Base-by-base conservation (phyloP, 2,113 vertebrate species). In the Chionis minor region DNA sequence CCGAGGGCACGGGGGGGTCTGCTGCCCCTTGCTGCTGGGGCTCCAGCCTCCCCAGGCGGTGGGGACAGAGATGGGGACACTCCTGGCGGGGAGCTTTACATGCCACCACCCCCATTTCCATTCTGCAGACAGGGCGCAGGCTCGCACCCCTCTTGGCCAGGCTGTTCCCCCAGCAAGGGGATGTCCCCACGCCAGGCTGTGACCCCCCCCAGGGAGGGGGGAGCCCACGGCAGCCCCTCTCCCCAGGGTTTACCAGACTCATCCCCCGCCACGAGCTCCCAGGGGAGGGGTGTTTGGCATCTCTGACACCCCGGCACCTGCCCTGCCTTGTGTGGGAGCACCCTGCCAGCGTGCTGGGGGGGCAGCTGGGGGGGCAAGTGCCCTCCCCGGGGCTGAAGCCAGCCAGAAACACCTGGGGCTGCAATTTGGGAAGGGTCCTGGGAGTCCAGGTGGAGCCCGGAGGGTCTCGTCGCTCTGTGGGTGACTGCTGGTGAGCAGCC, bases 41-140 rank as follows among this genome's bases (percentile, higher is more conserved):
- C 24, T 73, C 4, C 59, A 55, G 38, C 42, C n/a, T 54, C 24
- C 35, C 38, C 61, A 15, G 1, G n/a, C 2, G 0, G 12, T 9
- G 23, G n/a, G 66, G 54, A 14, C 56, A 70, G 40, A n/a, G 23
- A 51, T 14, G 58, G 32, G 35, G 51, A 65, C 9, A 3, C 11
- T 65, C 42, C 32, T 9, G 10, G 49, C 13, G 40, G 44, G 47
- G 32, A 17, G 13, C 6, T 12, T 66, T 59, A 33, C 15, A 16
- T 32, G 11, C 35, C 52, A 26, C 28, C 33, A 10, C 32, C 35
- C 16, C 35, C 14, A 13, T 71, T 84, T 62, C 30, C 47, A 56
- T 17, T 47, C 63, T 49, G 35, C 35, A 44, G 28, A 12, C 1
- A 11, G 45, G 32, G 17, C 65, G 20, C 59, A 47, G 44, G 16